Conservation (phyloP, 2,797 vertebrate genomes). For the Falco cherrug region DNA sequence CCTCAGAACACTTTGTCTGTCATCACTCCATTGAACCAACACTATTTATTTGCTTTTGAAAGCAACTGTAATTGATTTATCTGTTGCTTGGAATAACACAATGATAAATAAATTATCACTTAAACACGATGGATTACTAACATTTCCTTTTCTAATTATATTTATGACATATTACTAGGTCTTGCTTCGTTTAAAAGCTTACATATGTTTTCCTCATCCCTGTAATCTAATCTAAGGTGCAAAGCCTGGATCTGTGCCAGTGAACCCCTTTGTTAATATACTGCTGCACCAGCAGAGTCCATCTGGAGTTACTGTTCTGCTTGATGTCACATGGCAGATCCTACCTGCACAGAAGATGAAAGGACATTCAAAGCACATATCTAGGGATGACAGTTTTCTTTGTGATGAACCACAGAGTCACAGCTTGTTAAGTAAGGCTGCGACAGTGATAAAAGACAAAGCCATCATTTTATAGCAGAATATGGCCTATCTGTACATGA, state of each 20-base stretch:
- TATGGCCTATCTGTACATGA: slow-evolving; percentile 75
- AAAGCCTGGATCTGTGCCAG: slow-evolving; percentile 62
- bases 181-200: slow-evolving; percentile 57
- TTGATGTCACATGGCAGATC: slow-evolving; percentile 74
- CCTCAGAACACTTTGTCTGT: slow-evolving; percentile 20
- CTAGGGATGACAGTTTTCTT: slow-evolving; percentile 78
- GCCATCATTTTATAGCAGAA: slow-evolving; percentile 73
- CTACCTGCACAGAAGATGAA: slow-evolving; percentile 71
- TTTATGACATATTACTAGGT: slow-evolving; percentile 58
- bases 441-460: slow-evolving; percentile 86
- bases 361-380: slow-evolving; percentile 71
- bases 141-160: slow-evolving; percentile 70
- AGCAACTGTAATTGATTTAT: slow-evolving; percentile 74
- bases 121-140: slow-evolving; percentile 33
- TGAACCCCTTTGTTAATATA: slow-evolving; percentile 47
- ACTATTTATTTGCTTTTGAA: slow-evolving; percentile 51
- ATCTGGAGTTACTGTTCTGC: slow-evolving; percentile 73
- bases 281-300: slow-evolving; percentile 6
- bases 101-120: slow-evolving; percentile 78
- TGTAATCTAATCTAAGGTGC: slow-evolving; percentile 75
- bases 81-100: slow-evolving; percentile 64
- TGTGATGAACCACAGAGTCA: slow-evolving; percentile 83
- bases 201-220: slow-evolving; percentile 57
- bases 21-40: slow-evolving; percentile 25
- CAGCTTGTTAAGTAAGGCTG: slow-evolving; percentile 82